phyloP scores from a whole-genome alignment of 2,113 vertebrate genomes.

The Balaeniceps rex region DNA sequence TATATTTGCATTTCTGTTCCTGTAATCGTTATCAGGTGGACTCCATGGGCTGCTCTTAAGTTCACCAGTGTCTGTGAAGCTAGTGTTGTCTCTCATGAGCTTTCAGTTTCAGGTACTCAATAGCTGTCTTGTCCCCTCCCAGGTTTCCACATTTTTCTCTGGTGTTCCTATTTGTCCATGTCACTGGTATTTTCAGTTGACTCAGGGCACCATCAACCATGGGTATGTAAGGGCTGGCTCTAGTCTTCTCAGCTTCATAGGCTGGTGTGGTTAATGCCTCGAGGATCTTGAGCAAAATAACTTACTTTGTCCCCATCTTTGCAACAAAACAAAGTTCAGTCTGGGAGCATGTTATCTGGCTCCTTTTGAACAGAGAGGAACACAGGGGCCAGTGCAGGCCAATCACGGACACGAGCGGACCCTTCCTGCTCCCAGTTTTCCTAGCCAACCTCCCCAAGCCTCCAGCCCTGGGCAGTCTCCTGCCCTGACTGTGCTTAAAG shows the following conservation, averaged over 20 bases:
- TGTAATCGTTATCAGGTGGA: neutral
- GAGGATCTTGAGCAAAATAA: neutral
- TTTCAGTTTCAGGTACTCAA: neutral
- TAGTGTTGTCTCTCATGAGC: neutral
- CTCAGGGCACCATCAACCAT: neutral
- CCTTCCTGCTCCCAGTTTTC: neutral
- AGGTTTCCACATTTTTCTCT: neutral
- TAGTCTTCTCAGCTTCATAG: neutral
- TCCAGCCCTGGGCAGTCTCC: neutral
- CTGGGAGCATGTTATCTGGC: rapidly evolving
- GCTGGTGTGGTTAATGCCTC: neutral
- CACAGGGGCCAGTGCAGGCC: neutral
- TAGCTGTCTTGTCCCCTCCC: neutral
- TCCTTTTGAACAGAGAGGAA: neutral
- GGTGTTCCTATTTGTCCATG: neutral
- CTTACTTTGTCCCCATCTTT: neutral
- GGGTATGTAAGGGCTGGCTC: neutral
- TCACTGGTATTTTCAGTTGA: neutral
- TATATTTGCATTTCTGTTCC: neutral
- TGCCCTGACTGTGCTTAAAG: neutral
- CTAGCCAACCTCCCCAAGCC: neutral
- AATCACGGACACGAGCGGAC: rapidly evolving
- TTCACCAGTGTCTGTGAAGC: neutral
- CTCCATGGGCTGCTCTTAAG: neutral
- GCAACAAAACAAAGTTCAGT: neutral